Percentiles rank a stretch among this genome's conserved stretches.
Evolutionary conservation across 2,888 invertebrate genomes (phyloP).

Genomic region (Hirtodrosophila trivittata): DNA sequence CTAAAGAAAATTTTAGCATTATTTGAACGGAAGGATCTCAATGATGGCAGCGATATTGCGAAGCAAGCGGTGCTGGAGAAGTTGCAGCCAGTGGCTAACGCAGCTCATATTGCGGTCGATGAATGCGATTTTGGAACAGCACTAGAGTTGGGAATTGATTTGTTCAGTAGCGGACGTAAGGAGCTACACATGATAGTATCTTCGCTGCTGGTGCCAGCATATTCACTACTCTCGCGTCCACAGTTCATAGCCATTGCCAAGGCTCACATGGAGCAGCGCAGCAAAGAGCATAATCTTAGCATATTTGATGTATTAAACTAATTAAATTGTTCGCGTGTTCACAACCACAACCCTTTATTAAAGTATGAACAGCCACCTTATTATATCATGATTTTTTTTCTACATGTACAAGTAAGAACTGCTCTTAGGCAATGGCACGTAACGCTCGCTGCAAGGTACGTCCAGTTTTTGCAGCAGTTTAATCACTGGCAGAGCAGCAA

Average conservation of each 20-base stretch:
- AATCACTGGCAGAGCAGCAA: constrained; percentile 79
- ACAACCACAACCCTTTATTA: constrained; percentile 42
- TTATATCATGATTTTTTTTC: neutral
- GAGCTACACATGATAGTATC: constrained; percentile 88
- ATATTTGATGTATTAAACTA: constrained; percentile 79
- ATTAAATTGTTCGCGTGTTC: constrained; percentile 10
- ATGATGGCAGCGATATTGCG: constrained; percentile 82
- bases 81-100: constrained; percentile 92
- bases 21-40: constrained; percentile 85
- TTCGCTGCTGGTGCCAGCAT: constrained; percentile 89
- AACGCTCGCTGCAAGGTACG: constrained; percentile 70
- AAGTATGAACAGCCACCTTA: constrained; percentile 34
- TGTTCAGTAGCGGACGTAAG: constrained; percentile 90
- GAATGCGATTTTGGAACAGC: constrained; percentile 98
- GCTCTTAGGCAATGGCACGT: constrained; percentile 73
- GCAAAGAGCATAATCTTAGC: constrained; percentile 85
- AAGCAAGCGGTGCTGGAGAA: constrained; percentile 87
- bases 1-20: constrained; percentile 89
- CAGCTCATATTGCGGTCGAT: constrained; percentile 90
- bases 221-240: constrained; percentile 89
- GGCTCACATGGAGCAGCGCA: constrained; percentile 90
- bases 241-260: constrained; percentile 90
- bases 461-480: constrained; percentile 71
- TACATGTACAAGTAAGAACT: constrained; percentile 81
- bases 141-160: constrained; percentile 93